These are phyloP conservation scores for Wasmannia auropunctata DNA, from an alignment of 1,140 invertebrate genomes.

Conservation along the genomic window DNA sequence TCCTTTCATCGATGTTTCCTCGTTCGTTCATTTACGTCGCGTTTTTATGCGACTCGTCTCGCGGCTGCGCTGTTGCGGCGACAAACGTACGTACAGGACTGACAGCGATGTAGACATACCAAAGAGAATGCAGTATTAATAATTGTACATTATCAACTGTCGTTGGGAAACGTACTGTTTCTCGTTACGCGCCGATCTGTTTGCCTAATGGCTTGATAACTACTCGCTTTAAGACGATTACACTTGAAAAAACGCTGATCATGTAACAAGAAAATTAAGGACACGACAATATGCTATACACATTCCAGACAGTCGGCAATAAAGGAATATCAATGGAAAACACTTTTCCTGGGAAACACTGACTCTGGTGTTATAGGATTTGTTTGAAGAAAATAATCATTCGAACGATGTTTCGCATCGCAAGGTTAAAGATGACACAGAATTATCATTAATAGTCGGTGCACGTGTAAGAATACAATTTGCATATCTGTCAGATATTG, in stretches of 20 bases:
- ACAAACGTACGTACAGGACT: neutral
- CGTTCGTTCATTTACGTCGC: slow-evolving; percentile 31
- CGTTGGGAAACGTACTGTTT: slow-evolving; percentile 17
- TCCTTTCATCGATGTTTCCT: slow-evolving; percentile 14
- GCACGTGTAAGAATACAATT: slow-evolving; percentile 8
- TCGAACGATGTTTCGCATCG: slow-evolving; percentile 19
- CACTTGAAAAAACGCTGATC: slow-evolving; percentile 1
- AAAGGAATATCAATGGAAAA: slow-evolving; percentile 44
- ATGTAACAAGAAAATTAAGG: slow-evolving; percentile 43
- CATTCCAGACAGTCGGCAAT: slow-evolving; percentile 32
- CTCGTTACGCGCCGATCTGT: slow-evolving; percentile 24
- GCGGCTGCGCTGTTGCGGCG: neutral
- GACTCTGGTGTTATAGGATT: neutral
- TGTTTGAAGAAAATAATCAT: slow-evolving; percentile 23
- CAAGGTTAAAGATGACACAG: slow-evolving; percentile 46
- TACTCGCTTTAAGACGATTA: slow-evolving; percentile 27
- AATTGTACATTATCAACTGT: slow-evolving; percentile 38
- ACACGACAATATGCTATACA: neutral
- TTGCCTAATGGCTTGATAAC: slow-evolving; percentile 44
- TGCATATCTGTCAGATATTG: slow-evolving; percentile 44
- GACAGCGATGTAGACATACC: slow-evolving; percentile 4
- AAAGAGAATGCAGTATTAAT: slow-evolving; percentile 15
- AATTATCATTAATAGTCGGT: slow-evolving; percentile 60
- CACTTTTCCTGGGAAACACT: slow-evolving; percentile 25
- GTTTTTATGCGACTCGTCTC: slow-evolving; percentile 15